Base-by-base conservation (phyloP, 2,797 vertebrate genomes). In the Epinephelus malabaricus region DNA sequence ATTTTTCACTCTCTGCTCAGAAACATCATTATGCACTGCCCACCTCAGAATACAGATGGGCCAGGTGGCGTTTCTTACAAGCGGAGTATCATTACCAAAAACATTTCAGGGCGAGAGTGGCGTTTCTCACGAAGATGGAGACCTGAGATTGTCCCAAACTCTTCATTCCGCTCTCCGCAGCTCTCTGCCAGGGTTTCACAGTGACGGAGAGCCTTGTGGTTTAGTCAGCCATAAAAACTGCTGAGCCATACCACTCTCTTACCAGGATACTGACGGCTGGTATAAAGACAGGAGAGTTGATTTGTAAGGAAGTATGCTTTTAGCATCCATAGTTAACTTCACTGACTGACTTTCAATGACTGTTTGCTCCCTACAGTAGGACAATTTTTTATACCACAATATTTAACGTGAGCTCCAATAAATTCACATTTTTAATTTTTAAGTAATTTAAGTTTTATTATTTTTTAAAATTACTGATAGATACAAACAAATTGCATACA, bases 1-100 rank as follows among this genome's bases (percentile, higher is more conserved):
- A 91, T 94, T 92, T 89, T 86, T 92, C 82, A 89, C 69, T 62
- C 68, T 76, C 56, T 53, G 70, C 77, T 86, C 73, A 50, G 87
- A 89, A 91, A 87, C 77, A 87, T 88, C 85, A 87, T 87, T 83
- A 82, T 70, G 60, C 43, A 18, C 76, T 63, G 68, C 75, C 72
- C 79, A 34, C 73, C 59, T 81, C 62, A 46, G 77, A 81, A 90
- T 91, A 91, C 88, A 86, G 80, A 92, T 88, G 80, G 82, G 63
- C 82, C 54, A 15, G 60, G 69, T 2, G 1, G 56, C 27, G 38
- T 81, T 90, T 90, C 79, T 74, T 88, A n/a, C 58, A n/a, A 53
- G 66, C 4, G 1, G 60, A 50, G 43, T 83, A 90, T 87, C 76
- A 73, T 90, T 81, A 83, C 55, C 80, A 76, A 62, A 78, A 79